A percentile compares a stretch with the other conserved stretches of the same genome.
phyloP scores from a whole-genome alignment of 2,113 vertebrate species.

The Leptosomus discolor region DNA sequence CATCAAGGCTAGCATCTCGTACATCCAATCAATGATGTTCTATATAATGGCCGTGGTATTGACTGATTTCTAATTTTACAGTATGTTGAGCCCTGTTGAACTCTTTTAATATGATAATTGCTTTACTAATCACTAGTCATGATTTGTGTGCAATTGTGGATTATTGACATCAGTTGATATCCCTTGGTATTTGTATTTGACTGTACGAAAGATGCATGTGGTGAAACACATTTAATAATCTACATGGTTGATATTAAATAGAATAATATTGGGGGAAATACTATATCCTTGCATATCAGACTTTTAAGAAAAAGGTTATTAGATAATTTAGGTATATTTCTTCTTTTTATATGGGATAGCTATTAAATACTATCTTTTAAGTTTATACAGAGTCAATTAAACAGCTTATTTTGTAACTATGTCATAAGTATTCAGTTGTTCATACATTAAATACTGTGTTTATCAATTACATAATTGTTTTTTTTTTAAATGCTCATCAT shows the following conservation, averaged over 20 bases:
- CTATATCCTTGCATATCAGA: background rate
- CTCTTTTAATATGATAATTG: slow-evolving; percentile 64
- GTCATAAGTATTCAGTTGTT: background rate
- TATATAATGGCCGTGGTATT: background rate
- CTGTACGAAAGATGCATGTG: background rate
- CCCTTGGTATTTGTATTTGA: background rate
- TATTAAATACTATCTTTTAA: background rate
- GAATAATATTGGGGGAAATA: background rate
- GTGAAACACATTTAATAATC: background rate
- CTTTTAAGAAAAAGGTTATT: background rate
- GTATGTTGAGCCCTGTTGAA: slow-evolving; percentile 38
- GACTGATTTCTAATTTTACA: slow-evolving; percentile 44
- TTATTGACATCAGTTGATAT: background rate
- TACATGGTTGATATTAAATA: background rate
- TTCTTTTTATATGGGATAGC: background rate
- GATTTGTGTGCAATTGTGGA: background rate
- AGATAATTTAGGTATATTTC: background rate
- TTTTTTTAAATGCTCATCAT: background rate
- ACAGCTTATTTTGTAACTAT: background rate
- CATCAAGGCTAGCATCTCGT: background rate
- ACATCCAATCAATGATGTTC: slow-evolving; percentile 22
- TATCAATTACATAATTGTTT: background rate
- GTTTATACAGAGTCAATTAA: background rate
- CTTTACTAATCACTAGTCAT: slow-evolving; percentile 38
- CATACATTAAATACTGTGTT: background rate